Conservation (phyloP, 2,888 invertebrate genomes). For the Eubasilissa splendida region DNA sequence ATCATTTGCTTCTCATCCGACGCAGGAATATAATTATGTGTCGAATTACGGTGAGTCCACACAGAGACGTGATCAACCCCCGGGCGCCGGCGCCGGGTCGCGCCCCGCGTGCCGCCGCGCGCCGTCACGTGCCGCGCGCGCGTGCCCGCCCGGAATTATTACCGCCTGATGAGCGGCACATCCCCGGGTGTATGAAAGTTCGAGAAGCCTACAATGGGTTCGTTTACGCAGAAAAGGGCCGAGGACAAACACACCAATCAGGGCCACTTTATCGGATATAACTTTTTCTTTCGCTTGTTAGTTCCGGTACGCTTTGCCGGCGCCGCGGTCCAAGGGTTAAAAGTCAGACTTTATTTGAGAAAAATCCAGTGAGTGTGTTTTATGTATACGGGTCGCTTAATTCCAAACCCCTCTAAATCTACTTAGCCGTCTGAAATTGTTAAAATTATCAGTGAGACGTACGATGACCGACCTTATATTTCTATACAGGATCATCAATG, state of each 20-base stretch:
- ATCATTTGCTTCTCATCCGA: too few species aligned
- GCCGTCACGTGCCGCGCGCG: constrained; percentile 4
- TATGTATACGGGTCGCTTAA: too few species aligned
- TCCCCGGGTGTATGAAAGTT: constrained; percentile 36
- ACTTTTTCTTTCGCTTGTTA: constrained; percentile 48
- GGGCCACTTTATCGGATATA: constrained; percentile 56
- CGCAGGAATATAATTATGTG: too few species aligned
- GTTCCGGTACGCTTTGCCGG: background rate
- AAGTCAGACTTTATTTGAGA: background rate
- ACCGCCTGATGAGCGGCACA: constrained; percentile 50
- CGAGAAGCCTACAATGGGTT: constrained; percentile 52
- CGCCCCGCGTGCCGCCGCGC: background rate
- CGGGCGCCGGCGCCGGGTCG: background rate
- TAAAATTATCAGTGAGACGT: too few species aligned
- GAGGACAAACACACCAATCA: constrained; percentile 56
- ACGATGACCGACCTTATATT: too few species aligned
- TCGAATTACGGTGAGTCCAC: too few species aligned
- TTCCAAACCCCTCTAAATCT: too few species aligned
- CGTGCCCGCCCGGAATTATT: constrained; percentile 45
- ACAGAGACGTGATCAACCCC: background rate
- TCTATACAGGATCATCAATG: too few species aligned
- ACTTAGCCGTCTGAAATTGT: too few species aligned
- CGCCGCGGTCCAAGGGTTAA: constrained; percentile 29
- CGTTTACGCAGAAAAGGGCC: constrained; percentile 51
- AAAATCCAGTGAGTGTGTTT: too few species aligned